These are phyloP conservation scores for Synergus laeviventris DNA, from an alignment of 2,888 invertebrate species.

Conservation along the genomic window DNA sequence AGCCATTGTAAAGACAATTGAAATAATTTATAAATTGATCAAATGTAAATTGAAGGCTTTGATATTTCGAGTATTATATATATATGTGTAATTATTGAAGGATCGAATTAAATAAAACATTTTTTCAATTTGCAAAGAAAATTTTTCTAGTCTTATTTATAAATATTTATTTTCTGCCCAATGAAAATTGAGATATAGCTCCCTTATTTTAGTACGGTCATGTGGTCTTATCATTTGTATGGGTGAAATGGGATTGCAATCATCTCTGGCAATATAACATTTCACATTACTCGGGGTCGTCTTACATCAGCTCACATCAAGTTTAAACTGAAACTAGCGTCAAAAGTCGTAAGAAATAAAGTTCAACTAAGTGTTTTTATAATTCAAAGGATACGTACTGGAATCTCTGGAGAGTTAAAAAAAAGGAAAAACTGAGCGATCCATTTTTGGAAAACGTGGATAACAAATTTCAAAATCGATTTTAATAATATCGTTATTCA, in stretches of 20 bases:
- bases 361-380: not conserved
- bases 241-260: not conserved
- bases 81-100: not conserved
- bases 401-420: not conserved
- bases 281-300: not conserved
- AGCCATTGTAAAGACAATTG: not conserved
- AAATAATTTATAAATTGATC: not conserved
- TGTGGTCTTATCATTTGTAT: not conserved
- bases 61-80: not conserved
- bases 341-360: slow-evolving; percentile 21
- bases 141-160: not conserved
- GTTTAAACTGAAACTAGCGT: not conserved
- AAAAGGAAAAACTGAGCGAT: not conserved
- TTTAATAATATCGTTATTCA: not conserved
- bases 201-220: not conserved
- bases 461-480: not conserved
- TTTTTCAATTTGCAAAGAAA: not conserved
- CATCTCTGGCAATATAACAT: too few species aligned
- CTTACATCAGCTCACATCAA: too few species aligned
- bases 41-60: not conserved
- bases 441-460: not conserved
- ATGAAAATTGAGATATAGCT: not conserved
- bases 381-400: not conserved
- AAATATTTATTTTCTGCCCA: not conserved
- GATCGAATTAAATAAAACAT: not conserved